Conservation (phyloP, 2,113 vertebrate species). For the Indicator maculatus region DNA sequence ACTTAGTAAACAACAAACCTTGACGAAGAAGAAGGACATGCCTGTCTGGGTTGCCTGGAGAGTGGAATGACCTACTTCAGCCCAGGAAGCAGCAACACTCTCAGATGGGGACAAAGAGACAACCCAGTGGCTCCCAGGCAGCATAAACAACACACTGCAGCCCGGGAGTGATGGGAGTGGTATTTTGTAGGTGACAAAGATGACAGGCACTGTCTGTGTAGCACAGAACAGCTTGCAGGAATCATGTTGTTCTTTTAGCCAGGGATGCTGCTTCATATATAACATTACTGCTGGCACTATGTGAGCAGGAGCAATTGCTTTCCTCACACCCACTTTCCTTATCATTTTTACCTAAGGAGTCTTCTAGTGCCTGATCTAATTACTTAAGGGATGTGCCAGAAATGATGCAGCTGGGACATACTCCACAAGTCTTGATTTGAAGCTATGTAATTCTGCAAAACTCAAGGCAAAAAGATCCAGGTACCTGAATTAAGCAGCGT, state of each 20-base stretch:
- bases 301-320: fast-evolving
- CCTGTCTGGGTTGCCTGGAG: constrained; percentile 18
- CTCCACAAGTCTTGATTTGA: constrained; percentile 7
- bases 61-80: constrained; percentile 50
- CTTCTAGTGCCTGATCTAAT: neutral
- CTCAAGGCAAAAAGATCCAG: constrained; percentile 17
- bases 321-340: constrained; percentile 2
- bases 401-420: constrained; percentile 4
- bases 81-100: neutral
- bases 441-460: constrained; percentile 38
- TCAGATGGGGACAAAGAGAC: constrained; percentile 2
- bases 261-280: neutral
- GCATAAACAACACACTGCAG: neutral
- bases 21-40: constrained; percentile 18
- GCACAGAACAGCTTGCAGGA: neutral
- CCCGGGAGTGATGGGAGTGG: neutral
- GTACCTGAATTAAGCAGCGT: neutral
- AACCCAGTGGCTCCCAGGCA: neutral
- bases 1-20: constrained; percentile 33
- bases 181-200: neutral
- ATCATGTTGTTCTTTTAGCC: neutral
- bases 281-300: neutral
- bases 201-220: neutral
- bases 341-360: constrained; percentile 12
- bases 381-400: constrained; percentile 1